Conservation (phyloP, 2,888 invertebrate genomes). For the Oscheius sp. region DNA sequence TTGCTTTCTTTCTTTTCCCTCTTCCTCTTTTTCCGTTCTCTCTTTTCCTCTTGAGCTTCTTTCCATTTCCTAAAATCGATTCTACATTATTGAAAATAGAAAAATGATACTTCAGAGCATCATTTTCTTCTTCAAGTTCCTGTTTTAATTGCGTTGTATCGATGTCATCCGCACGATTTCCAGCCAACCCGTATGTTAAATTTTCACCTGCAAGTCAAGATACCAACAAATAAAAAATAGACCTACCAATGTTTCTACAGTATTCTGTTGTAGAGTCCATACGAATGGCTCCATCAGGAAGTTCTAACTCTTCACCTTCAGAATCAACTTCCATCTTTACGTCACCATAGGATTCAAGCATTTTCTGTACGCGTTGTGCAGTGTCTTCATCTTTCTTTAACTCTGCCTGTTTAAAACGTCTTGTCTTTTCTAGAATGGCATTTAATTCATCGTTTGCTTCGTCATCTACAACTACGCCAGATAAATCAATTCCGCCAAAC, state of each 20-base stretch:
- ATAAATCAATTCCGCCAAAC: slow-evolving; percentile 54
- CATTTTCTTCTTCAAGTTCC: slow-evolving; percentile 38
- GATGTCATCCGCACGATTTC: slow-evolving; percentile 62
- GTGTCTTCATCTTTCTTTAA: slow-evolving; percentile 19
- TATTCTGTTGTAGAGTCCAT: slow-evolving; percentile 69
- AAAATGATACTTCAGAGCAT: slow-evolving; percentile 28
- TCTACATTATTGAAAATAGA: not conserved
- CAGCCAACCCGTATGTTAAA: slow-evolving; percentile 63
- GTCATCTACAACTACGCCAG: slow-evolving; percentile 66
- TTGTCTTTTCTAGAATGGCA: slow-evolving; percentile 57
- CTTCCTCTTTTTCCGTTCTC: slow-evolving; percentile 35
- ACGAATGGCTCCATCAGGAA: slow-evolving; percentile 45
- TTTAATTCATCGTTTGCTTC: slow-evolving; percentile 66
- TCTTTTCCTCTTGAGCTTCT: slow-evolving; percentile 43
- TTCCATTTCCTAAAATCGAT: slow-evolving; percentile 44
- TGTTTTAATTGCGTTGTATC: slow-evolving; percentile 52
- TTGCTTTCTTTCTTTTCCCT: slow-evolving; percentile 15
- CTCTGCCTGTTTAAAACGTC: slow-evolving; percentile 46
- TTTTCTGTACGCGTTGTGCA: slow-evolving; percentile 14
- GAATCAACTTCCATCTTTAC: slow-evolving; percentile 53
- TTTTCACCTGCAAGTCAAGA: slow-evolving; percentile 42
- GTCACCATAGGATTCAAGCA: slow-evolving; percentile 19
- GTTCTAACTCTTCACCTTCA: slow-evolving; percentile 41
- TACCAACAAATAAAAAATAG: not conserved
- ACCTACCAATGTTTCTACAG: slow-evolving; percentile 63